A percentile compares a stretch with the other conserved stretches of the same genome.
phyloP scores from a whole-genome alignment of 2,113 vertebrate genomes.

The Origma solitaria region DNA sequence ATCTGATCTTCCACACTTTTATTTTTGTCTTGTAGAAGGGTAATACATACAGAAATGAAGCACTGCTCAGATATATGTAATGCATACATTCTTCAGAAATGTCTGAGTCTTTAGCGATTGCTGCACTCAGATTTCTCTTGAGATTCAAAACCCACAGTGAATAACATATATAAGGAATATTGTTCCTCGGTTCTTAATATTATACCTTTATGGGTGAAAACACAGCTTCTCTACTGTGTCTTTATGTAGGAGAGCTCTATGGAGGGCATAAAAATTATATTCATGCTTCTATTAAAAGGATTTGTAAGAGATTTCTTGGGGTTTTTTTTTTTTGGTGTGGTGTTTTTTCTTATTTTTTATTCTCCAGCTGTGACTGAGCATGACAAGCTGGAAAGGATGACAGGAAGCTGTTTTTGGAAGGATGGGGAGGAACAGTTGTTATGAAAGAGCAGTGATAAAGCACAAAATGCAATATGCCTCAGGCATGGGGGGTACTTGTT shows the following conservation, averaged over 20 bases:
- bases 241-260: neutral
- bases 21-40: neutral
- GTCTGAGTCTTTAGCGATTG: neutral
- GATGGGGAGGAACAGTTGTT: neutral
- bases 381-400: neutral
- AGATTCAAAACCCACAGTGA: neutral
- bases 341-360: neutral
- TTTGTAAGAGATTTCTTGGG: neutral
- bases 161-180: neutral
- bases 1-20: neutral
- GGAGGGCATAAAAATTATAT: neutral
- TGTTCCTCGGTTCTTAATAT: neutral
- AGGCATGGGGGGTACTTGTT: rapidly evolving
- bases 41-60: neutral
- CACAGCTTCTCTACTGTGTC: neutral
- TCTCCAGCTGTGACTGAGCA: neutral
- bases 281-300: neutral
- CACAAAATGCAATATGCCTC: neutral
- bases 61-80: neutral
- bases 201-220: neutral
- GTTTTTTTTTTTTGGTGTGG: neutral
- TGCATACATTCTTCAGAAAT: neutral
- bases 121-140: neutral
- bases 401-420: neutral
- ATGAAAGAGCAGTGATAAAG: neutral